Evolutionary conservation across 1,140 invertebrate genomes (phyloP), one percentile per base, ranked within the genome.

Genomic region (Anastrepha obliqua): DNA sequence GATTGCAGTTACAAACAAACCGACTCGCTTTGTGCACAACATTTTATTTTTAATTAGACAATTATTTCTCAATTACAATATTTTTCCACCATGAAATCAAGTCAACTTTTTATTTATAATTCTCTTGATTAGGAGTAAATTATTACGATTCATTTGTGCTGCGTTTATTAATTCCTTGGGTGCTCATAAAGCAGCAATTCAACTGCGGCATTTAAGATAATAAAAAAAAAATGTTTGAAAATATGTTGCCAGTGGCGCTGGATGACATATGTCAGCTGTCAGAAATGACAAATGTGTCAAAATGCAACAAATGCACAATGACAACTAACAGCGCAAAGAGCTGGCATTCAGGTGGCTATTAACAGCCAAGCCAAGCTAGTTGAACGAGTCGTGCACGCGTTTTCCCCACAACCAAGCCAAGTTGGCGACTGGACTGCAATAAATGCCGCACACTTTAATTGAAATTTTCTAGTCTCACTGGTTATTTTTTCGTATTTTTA

Each of bases 191-290:
- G 39, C 42, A 47, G 65, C 42, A 9, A 17, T 13, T 81, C n/a
- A 51, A 58, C 7, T 58, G 9, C 9, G 11, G 20, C n/a, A 5
- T 62, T 62, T 17, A 29, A 20, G 17, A 51, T n/a, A 5, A 58
- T 55, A 42, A 81, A 74, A 74, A 29, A 29, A 74, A 74, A 47
- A 42, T 74, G 70, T 15, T n/a, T 17, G 60, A 62, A 81, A 81
- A 86, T 62, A 60, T 86, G 11, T 86, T 39, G 85, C 85, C 42
- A 17, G 20, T 15, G 59, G 59, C 44, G 70, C 70, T 47, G 29
- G 9, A 6, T 86, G 85, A 86, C 85, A 86, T 86, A 86, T 86
- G 85, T 86, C 85, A 86, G 13, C 85, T 86, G 85, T 86, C 85
- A 59, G 39, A 60, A 86, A 62, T 55, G 85, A 86, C 85, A 86